Evolutionary conservation across 2,888 invertebrate genomes (phyloP), one percentile per base, ranked within the genome.

Genomic region (Conchocele bisecta): DNA sequence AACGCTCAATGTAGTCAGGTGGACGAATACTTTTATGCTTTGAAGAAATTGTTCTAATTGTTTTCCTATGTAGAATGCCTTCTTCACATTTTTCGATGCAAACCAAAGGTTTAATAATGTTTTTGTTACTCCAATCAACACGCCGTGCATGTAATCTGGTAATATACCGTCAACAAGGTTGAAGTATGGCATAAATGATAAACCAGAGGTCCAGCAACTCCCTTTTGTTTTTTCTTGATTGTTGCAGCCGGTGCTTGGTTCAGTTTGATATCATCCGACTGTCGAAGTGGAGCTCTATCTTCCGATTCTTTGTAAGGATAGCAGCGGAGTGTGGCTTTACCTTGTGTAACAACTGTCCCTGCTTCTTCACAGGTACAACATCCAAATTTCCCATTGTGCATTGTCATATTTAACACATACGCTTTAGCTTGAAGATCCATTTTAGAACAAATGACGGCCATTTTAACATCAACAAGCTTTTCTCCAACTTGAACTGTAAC

Each of bases 371-470:
- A 82, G 0, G 70, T 66, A 2, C 72, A 70, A 44, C 80, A 82
- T 9, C 66, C 74, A 22, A 71, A n/a, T 33, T 24, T 3, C 2
- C 80, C 80, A 79, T 82, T 82, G 58, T 29, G 65, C 1, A 42
- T 42, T 15, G 73, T 67, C 80, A 82, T 82, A 44, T 80, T 80
- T 17, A 82, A 31, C 1, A 72, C 53, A 9, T 37, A 48, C 33
- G 76, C 79, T 54, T 79, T 82, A 29, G 82, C 79, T 39, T 50
- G 75, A 24, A 79, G 46, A 53, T 79, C 81, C n/a, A 65, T n/a
- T 11, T 41, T 69, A 35, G 51, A 57, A 53, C 66, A 66, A 11
- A 71, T 0, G 15, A 81, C 64, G 28, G 29, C 17, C 9, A 68
- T 20, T 31, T 57, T 53, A 7, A 78, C 72, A 58, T 15, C 66